Evolutionary conservation across 1,140 invertebrate genomes (phyloP).

Genomic region (Pachyrhynchus sulphureomaculatus): DNA sequence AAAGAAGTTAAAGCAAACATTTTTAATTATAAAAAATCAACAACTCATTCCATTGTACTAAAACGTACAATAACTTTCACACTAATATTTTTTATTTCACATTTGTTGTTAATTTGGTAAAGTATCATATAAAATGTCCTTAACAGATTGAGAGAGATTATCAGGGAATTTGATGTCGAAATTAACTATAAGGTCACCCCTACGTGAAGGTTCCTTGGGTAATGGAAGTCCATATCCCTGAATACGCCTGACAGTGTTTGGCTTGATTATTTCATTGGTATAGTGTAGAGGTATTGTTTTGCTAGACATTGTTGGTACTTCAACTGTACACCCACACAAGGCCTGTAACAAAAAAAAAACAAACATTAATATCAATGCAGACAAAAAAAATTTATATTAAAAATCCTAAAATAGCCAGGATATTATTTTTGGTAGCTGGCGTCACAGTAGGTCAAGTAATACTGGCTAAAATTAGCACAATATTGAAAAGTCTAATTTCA

Average conservation of each 20-base stretch:
- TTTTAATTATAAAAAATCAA: constrained; percentile 16
- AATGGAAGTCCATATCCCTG: constrained; percentile 91
- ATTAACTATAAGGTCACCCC: constrained; percentile 92
- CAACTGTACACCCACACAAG: constrained; percentile 83
- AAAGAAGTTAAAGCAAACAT: constrained; percentile 19
- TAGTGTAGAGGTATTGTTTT: constrained; percentile 83
- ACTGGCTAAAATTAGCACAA: constrained; percentile 34
- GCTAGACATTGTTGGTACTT: constrained; percentile 89
- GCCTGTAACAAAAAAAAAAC: constrained; percentile 66
- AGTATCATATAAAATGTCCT: constrained; percentile 87
- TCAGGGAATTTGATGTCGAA: constrained; percentile 98
- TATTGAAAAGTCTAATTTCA: constrained; percentile 36
- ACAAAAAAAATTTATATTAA: constrained; percentile 12
- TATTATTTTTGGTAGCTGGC: constrained; percentile 37
- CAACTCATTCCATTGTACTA: constrained; percentile 55
- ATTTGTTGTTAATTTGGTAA: constrained; percentile 68
- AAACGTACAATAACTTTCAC: constrained; percentile 56
- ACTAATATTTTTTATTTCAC: constrained; percentile 20
- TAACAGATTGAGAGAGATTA: constrained; percentile 74
- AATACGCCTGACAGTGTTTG: constrained; percentile 85
- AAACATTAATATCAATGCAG: constrained; percentile 12
- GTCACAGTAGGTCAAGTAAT: constrained; percentile 41
- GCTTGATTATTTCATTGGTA: constrained; percentile 87
- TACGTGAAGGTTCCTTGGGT: constrained; percentile 87
- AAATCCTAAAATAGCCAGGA: constrained; percentile 27